Percentiles rank a stretch among this genome's conserved stretches.
Evolutionary conservation across 1,140 invertebrate genomes (phyloP).

Genomic region (Drosophila nikananu): DNA sequence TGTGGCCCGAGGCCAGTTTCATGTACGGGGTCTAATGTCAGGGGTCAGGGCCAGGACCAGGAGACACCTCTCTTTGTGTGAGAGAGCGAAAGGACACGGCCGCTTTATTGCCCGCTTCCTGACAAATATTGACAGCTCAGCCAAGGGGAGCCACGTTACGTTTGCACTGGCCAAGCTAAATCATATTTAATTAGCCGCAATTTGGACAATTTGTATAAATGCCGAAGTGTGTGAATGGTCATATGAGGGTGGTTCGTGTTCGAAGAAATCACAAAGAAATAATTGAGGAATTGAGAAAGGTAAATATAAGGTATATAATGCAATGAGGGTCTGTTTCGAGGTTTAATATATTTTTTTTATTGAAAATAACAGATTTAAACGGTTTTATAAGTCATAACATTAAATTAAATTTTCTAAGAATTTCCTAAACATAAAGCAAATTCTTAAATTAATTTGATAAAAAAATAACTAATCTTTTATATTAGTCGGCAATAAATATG

Average conservation of each 20-base stretch:
- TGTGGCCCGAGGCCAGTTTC: slow-evolving; percentile 63
- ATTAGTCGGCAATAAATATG: not conserved
- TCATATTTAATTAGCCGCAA: slow-evolving; percentile 74
- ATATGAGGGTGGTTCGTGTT: slow-evolving; percentile 1
- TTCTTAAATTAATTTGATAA: not conserved
- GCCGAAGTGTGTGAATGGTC: not conserved
- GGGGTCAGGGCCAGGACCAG: slow-evolving; percentile 66
- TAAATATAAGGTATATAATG: no score
- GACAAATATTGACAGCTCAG: slow-evolving; percentile 63
- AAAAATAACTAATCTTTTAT: not conserved
- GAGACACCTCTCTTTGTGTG: slow-evolving; percentile 8
- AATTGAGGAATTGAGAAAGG: not conserved
- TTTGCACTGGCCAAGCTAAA: slow-evolving; percentile 42
- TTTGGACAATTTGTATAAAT: slow-evolving; percentile 55
- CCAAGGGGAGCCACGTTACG: slow-evolving; percentile 33
- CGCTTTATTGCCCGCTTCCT: slow-evolving; percentile 29
- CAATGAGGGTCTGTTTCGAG: no score
- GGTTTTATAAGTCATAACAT: no score
- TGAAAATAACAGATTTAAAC: not conserved
- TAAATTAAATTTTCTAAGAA: no score
- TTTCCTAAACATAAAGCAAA: no score
- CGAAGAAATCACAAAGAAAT: not conserved
- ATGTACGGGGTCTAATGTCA: slow-evolving; percentile 63
- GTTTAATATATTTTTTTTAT: not conserved
- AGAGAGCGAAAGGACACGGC: slow-evolving; percentile 54